phyloP scores from a whole-genome alignment of 2,888 invertebrate genomes.

The Drosophila nigritarsus region DNA sequence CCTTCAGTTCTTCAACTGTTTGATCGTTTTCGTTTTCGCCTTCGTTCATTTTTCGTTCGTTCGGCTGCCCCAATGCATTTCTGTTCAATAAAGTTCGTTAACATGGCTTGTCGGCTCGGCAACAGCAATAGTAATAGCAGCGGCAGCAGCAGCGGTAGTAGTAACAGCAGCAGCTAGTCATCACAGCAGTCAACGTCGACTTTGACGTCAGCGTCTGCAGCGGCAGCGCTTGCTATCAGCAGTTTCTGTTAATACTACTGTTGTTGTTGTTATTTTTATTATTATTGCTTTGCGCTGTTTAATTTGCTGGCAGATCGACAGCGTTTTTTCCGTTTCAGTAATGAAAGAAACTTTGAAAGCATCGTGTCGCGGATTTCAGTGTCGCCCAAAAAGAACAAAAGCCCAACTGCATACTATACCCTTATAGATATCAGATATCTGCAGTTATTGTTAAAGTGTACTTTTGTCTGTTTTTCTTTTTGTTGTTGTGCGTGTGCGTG shows the following conservation, averaged over 20 bases:
- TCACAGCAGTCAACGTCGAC: constrained; percentile 24
- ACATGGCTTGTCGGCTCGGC: constrained; percentile 27
- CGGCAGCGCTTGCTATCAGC: constrained; percentile 47
- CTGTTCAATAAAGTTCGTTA: constrained; percentile 69
- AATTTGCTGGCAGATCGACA: constrained; percentile 52
- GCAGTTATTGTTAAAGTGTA: neutral
- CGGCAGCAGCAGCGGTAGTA: constrained; percentile 9
- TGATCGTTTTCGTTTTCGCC: neutral
- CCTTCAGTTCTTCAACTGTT: constrained; percentile 3
- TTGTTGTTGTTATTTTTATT: constrained; percentile 4
- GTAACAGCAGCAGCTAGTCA: constrained; percentile 29
- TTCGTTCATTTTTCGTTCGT: constrained; percentile 9
- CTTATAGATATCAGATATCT: neutral
- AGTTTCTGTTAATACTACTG: constrained; percentile 20
- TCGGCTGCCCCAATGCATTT: constrained; percentile 42
- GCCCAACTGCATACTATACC: constrained; percentile 5
- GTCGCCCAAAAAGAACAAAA: neutral
- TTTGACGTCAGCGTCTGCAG: constrained; percentile 19
- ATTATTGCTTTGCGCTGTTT: constrained; percentile 24
- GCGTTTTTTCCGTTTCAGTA: constrained; percentile 60
- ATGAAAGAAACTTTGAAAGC: constrained; percentile 60
- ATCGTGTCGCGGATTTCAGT: constrained; percentile 57
- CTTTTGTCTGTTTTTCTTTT: neutral
- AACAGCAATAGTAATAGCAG: constrained; percentile 3
- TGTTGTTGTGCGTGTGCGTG: constrained; percentile 8